These are phyloP conservation scores for Bungarus multicinctus DNA, from an alignment of 2,113 vertebrate species.

Conservation along the genomic window DNA sequence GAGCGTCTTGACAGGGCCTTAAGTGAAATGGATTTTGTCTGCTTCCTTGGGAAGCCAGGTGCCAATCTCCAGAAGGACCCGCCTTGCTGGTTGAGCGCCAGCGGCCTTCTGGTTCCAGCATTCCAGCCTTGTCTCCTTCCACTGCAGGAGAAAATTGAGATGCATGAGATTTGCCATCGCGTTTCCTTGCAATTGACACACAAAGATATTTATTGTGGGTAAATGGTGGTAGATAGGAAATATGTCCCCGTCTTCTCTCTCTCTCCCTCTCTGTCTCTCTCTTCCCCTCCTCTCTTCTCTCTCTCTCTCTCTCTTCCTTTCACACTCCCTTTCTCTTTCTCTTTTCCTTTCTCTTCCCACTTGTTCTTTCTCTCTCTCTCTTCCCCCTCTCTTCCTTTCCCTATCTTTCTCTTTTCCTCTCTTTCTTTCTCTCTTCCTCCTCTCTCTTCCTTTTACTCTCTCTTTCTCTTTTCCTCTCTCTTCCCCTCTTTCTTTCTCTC, in stretches of 20 bases:
- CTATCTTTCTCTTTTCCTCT: no score
- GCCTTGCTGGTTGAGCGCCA: neutral
- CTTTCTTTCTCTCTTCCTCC: neutral
- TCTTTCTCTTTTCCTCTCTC: neutral
- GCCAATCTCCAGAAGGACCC: neutral
- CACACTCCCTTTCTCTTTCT: no score
- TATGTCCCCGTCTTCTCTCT: neutral
- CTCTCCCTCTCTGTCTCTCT: no score
- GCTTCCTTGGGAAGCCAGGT: neutral
- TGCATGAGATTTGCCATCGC: neutral
- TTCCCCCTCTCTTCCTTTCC: no score
- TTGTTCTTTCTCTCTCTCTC: accelerated
- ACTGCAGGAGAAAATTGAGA: neutral
- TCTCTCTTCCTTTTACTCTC: neutral
- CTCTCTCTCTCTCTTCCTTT: no score
- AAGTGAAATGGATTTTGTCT: neutral
- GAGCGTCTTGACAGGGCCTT: neutral
- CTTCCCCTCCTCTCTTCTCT: accelerated
- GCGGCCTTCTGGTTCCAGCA: neutral
- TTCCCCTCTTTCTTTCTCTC: neutral
- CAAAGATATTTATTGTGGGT: neutral
- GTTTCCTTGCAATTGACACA: neutral
- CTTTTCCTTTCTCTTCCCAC: no score
- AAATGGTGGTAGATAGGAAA: neutral
- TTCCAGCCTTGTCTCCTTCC: neutral